Evolutionary conservation across 2,888 invertebrate genomes (phyloP).

Genomic region (Scaptomyza flava): DNA sequence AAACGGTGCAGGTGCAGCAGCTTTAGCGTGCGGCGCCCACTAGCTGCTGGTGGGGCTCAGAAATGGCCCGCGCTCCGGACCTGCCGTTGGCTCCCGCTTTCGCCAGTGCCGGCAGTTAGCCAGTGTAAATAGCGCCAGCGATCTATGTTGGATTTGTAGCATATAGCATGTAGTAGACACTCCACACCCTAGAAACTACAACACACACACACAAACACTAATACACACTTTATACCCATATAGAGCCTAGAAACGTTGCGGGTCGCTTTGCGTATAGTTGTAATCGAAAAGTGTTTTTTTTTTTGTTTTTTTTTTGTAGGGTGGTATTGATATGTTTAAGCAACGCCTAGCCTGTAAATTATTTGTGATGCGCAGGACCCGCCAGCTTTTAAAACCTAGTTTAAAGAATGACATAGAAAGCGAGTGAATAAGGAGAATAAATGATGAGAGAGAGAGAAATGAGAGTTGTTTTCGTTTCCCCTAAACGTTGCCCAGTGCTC

Average conservation of each 20-base stretch:
- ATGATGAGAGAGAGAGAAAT: slow-evolving; percentile 4
- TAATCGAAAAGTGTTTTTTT: slow-evolving; percentile 22
- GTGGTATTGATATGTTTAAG: slow-evolving; percentile 31
- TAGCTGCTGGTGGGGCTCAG: slow-evolving; percentile 23
- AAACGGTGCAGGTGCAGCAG: slow-evolving; percentile 58
- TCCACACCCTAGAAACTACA: slow-evolving; percentile 12
- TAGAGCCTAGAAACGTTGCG: slow-evolving; percentile 64
- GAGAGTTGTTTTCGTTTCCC: slow-evolving; percentile 38
- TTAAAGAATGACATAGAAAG: slow-evolving; percentile 37
- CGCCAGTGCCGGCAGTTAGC: slow-evolving; percentile 47
- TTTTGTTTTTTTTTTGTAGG: slow-evolving; percentile 30
- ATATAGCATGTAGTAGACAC: slow-evolving; percentile 48
- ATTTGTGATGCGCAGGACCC: slow-evolving; percentile 63
- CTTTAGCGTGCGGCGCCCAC: slow-evolving; percentile 66
- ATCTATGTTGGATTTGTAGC: slow-evolving; percentile 52
- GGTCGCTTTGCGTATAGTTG: slow-evolving; percentile 60
- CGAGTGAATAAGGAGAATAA: slow-evolving; percentile 6
- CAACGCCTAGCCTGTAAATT: slow-evolving; percentile 46
- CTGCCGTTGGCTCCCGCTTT: slow-evolving; percentile 16
- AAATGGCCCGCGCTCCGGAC: slow-evolving; percentile 21
- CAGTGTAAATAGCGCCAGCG: slow-evolving; percentile 54
- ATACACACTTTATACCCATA: slow-evolving; percentile 39
- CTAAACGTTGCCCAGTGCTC: slow-evolving; percentile 57
- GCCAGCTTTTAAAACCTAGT: slow-evolving; percentile 64
- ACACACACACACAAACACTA: slow-evolving; percentile 11